Percentiles rank a stretch among this genome's conserved stretches.
Evolutionary conservation across 2,888 invertebrate genomes (phyloP).

Genomic region (Epinotia nisella): DNA sequence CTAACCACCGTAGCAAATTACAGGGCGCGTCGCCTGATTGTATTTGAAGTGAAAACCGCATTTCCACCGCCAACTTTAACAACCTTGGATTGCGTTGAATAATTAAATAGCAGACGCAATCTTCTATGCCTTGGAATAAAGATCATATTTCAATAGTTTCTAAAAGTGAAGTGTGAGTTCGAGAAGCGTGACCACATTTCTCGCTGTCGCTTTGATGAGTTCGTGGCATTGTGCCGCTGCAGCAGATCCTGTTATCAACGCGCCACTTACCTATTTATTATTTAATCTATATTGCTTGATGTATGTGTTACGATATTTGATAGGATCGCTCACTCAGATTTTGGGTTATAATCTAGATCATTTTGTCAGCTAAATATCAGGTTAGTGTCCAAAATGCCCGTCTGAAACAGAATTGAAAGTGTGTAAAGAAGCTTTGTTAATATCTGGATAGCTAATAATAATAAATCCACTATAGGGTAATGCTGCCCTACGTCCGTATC

Average conservation of each 20-base stretch:
- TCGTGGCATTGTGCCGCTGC: slow-evolving; percentile 15
- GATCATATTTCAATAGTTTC: neutral
- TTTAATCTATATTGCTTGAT: slow-evolving; percentile 2
- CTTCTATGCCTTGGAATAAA: neutral
- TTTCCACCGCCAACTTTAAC: slow-evolving; percentile 10
- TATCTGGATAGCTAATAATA: too few relatives aligned
- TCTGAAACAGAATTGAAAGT: neutral
- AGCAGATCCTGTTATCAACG: neutral
- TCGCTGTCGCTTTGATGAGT: slow-evolving; percentile 26
- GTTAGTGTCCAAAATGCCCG: neutral
- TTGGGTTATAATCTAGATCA: neutral
- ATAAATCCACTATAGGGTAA: too few relatives aligned
- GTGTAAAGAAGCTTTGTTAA: too few relatives aligned
- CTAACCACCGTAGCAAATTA: slow-evolving; percentile 38
- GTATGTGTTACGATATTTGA: neutral
- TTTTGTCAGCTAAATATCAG: neutral
- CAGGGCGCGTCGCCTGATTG: slow-evolving; percentile 38
- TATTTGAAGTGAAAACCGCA: slow-evolving; percentile 42
- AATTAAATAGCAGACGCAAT: neutral
- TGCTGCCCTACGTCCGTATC: too few relatives aligned
- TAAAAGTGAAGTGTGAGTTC: neutral
- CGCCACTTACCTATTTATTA: neutral
- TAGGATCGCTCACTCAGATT: neutral
- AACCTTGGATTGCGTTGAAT: neutral
- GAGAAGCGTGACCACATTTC: slow-evolving; percentile 20